Evolutionary conservation across 2,888 invertebrate genomes (phyloP).

Genomic region (Andrena camellia): DNA sequence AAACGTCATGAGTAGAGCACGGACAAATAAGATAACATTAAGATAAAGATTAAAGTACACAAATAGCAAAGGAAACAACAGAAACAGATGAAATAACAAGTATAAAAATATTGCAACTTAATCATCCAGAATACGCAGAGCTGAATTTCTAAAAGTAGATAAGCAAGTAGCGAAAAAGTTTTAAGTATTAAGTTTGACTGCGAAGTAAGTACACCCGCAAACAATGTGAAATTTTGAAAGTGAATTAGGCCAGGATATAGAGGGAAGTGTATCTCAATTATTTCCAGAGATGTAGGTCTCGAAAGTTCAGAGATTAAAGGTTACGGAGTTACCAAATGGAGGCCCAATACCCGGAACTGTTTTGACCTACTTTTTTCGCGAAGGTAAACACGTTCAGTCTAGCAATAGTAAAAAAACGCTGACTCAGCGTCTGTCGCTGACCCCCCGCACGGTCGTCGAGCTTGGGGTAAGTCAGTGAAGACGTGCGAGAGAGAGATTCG

Average conservation of each 20-base stretch:
- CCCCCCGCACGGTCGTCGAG: neutral
- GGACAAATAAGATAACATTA: too few species aligned
- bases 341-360: neutral
- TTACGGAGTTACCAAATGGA: neutral
- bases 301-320: neutral
- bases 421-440: slow-evolving; percentile 21
- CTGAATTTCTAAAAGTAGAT: too few species aligned
- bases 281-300: neutral
- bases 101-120: too few species aligned
- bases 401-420: slow-evolving; percentile 7
- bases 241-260: neutral
- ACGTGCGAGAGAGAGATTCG: slow-evolving; percentile 1
- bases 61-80: too few species aligned
- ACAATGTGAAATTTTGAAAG: neutral
- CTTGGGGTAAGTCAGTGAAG: slow-evolving; percentile 3
- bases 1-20: too few species aligned
- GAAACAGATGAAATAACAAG: too few species aligned
- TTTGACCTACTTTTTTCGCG: neutral
- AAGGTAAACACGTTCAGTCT: neutral
- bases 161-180: too few species aligned
- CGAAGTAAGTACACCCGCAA: too few species aligned
- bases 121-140: too few species aligned
- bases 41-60: too few species aligned
- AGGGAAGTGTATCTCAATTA: neutral
- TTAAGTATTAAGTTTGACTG: too few species aligned